Evolutionary conservation across 2,113 vertebrate species (phyloP), one percentile per base, ranked within the genome.

Genomic region (Pycnonotus jocosus): DNA sequence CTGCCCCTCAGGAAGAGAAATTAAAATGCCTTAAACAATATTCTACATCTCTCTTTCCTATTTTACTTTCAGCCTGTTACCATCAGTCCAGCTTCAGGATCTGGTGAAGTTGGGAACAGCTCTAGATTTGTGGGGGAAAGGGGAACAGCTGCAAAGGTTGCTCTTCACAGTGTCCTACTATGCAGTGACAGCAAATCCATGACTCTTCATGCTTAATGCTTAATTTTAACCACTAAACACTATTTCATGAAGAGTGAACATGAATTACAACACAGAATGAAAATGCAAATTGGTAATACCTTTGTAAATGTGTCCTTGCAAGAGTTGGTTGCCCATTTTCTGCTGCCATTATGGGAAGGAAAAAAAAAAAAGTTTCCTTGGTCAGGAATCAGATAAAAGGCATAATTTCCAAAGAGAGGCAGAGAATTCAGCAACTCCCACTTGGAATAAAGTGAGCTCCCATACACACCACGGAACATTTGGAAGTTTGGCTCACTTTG

Each of bases 1-100:
- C 65, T 94, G 88, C 57, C 94, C 60, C 61, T 38, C 82, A 86
- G 71, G 88, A 88, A 48, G 21, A 88, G 72, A 83, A 83, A 95
- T 62, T 69, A 90, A 90, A 95, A 48, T 33, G 79, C 79, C 92
- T 50, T 7, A 28, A 86, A 90, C 1, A 0, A 19, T 72, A 71
- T 72, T 88, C 90, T 72, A 64, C 65, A 35, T 86, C n/a, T 60
- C 30, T 20, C 56, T 47, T 62, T 70, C 80, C 80, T 50, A 33
- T 42, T 83, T 48, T 27, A 38, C 64, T 60, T 78, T 48, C 72
- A n/a, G 20, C 15, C 44, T 74, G 60, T 48, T 33, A 22, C 44
- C 48, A 53, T 11, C 54, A 31, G 54, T 19, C 62, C 71, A 58
- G 0, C 48, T 53, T 15, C 50, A 50, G 24, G 44, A n/a, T 24